Base-by-base conservation (phyloP, 2,113 vertebrate species). In the Dendropsophus ebraccatus region DNA sequence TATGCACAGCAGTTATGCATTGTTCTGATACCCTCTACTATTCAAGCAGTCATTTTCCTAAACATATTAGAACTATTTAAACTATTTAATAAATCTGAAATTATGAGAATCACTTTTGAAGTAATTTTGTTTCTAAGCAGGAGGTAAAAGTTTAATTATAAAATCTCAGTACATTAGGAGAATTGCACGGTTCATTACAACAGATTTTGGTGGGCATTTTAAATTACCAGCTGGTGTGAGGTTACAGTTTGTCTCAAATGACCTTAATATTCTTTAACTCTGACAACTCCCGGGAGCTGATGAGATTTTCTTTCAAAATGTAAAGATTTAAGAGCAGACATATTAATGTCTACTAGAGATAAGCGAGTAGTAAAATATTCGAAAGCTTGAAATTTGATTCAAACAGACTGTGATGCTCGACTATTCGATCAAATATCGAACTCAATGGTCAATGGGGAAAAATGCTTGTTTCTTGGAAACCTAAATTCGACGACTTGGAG, bases 101-200 rank as follows among this genome's bases (percentile, higher is more conserved):
- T 83, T 79, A 87, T 89, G 83, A 88, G 82, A 87, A 50, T 87
- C 82, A 89, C n/a, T 73, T 91, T 81, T 77, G 8, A 0, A 89
- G 87, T 82, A 89, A 90, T 91, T 92, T 90, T 81, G 88, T 75
- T 88, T 85, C 89, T 73, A 88, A 89, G 88, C 90, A 90, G 91
- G 90, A 90, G 88, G 90, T 85, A 90, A 88, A 91, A 90, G 89
- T 88, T 88, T 88, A 92, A 92, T 92, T 93, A 91, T 90, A 89
- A 88, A 90, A 90, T 87, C 87, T 90, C 91, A 91, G 81, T 90
- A 88, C 89, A 93, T 92, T 91, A 90, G 90, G 78, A 89, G n/a
- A 69, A 89, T 88, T 88, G 79, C 87, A 92, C 83, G 89, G 89
- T 88, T 91, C 91, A 91, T 91, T 92, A 90, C 79, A 88, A 67